phyloP scores from a whole-genome alignment of 2,797 vertebrate species.

The Phataginus tetradactyla region DNA sequence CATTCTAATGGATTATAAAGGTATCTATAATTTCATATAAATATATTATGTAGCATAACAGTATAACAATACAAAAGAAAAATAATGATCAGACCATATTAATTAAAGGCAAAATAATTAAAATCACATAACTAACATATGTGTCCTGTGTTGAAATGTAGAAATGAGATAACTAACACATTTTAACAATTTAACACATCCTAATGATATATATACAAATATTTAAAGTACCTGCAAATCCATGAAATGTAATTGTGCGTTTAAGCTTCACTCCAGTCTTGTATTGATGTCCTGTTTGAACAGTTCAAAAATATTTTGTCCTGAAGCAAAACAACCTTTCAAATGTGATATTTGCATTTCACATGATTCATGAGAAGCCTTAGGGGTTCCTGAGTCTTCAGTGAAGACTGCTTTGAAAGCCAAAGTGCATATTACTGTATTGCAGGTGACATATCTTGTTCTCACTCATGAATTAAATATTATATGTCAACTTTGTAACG shows the following conservation, averaged over 20 bases:
- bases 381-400: background rate
- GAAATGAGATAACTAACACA: background rate
- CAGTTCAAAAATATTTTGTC: background rate
- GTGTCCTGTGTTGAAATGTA: background rate
- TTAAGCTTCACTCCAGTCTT: background rate
- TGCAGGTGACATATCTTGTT: background rate
- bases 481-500: background rate
- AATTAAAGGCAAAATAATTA: background rate
- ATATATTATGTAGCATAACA: background rate
- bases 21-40: background rate
- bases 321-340: slow-evolving; percentile 29
- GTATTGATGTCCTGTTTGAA: slow-evolving; percentile 25
- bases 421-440: background rate
- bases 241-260: background rate
- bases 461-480: slow-evolving; percentile 52
- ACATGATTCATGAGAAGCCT: background rate
- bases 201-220: background rate
- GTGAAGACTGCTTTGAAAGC: slow-evolving; percentile 14
- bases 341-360: slow-evolving; percentile 1
- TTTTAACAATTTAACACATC: slow-evolving; percentile 18
- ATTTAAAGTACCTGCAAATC: background rate
- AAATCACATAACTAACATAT: background rate
- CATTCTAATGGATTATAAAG: background rate
- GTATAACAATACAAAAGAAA: background rate
- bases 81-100: background rate